These are phyloP conservation scores for Caradrina clavipalpis DNA, from an alignment of 2,888 invertebrate species.

Conservation along the genomic window DNA sequence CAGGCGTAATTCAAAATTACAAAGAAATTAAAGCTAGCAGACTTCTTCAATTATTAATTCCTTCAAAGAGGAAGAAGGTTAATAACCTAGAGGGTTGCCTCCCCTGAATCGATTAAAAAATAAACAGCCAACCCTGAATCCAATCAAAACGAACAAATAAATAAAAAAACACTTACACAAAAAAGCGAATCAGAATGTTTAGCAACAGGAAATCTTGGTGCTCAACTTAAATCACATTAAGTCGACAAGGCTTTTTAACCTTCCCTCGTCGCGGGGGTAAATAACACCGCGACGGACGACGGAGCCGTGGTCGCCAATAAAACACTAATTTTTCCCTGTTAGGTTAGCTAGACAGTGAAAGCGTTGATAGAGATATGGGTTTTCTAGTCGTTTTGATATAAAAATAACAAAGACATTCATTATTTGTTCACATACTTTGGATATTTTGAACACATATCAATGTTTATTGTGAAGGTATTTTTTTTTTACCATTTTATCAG, in stretches of 20 bases:
- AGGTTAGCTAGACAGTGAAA: constrained; percentile 30
- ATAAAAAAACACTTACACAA: constrained; percentile 48
- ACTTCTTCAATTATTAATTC: constrained; percentile 5
- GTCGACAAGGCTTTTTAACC: constrained; percentile 75
- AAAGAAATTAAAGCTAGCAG: too few species aligned
- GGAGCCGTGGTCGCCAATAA: constrained; percentile 82
- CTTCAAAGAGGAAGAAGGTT: background rate
- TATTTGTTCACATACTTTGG: too few species aligned
- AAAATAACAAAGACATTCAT: too few species aligned
- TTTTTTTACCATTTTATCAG: too few species aligned
- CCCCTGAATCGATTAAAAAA: constrained; percentile 41
- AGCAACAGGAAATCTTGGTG: constrained; percentile 72
- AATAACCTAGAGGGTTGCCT: background rate
- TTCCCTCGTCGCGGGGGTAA: constrained; percentile 71
- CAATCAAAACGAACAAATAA: constrained; percentile 48
- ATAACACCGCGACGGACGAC: constrained; percentile 76
- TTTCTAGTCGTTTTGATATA: background rate
- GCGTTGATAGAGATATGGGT: constrained; percentile 13
- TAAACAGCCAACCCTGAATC: constrained; percentile 29
- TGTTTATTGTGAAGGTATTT: too few species aligned
- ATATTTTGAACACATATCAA: too few species aligned
- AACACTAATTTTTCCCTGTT: constrained; percentile 81
- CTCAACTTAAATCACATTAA: constrained; percentile 77
- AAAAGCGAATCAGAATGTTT: constrained; percentile 63
- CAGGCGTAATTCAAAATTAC: too few species aligned